phyloP scores from a whole-genome alignment of 2,113 vertebrate genomes.

The Gnathonemus longibarbis region DNA sequence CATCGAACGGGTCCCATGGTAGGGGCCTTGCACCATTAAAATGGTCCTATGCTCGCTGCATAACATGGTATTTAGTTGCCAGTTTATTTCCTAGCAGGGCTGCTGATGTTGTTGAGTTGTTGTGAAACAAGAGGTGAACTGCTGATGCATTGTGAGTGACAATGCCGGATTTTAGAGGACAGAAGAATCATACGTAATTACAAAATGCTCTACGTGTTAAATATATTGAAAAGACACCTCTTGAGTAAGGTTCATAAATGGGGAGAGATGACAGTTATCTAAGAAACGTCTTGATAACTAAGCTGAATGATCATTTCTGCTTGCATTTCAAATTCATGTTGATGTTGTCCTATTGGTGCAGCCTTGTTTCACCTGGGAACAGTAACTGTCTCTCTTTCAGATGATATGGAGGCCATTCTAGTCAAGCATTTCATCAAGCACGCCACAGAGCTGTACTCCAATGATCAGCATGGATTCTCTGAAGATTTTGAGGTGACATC shows the following conservation, averaged over 20 bases:
- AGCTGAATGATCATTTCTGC: not conserved
- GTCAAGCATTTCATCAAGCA: conserved; percentile 89
- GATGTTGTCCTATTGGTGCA: not conserved
- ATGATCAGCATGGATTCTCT: conserved; percentile 84
- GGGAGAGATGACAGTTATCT: not conserved
- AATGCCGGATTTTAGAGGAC: not conserved
- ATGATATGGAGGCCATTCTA: conserved; percentile 86
- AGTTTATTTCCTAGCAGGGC: not conserved
- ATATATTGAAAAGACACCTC: not conserved
- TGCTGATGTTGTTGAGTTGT: not conserved
- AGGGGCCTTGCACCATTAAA: not conserved
- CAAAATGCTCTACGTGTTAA: not conserved
- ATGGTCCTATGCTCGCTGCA: not conserved
- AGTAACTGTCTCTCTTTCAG: conserved; percentile 50
- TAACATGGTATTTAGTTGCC: not conserved
- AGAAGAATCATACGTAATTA: not conserved
- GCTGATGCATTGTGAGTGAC: not conserved
- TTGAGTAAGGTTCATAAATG: not conserved
- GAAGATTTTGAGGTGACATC: conserved; percentile 86
- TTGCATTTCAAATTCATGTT: not conserved
- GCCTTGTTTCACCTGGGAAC: not conserved
- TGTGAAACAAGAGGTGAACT: not conserved
- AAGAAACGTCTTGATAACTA: not conserved
- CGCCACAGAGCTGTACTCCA: conserved; percentile 77
- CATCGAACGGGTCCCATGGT: not conserved